Conservation (phyloP, 2,888 invertebrate genomes). For the Caradrina clavipalpis region DNA sequence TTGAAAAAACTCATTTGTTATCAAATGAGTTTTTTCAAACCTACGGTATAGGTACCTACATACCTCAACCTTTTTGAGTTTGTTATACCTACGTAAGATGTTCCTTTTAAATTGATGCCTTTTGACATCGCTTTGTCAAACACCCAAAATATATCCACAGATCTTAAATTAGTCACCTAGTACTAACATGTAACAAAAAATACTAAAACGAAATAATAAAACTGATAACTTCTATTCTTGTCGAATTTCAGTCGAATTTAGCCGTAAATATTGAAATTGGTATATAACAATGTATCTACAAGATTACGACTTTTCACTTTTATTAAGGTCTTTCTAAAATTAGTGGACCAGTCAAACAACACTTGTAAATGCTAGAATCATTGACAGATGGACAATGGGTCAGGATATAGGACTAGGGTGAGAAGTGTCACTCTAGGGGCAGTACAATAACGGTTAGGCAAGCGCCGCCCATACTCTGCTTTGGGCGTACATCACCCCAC, state of each 20-base stretch:
- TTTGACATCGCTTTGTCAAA: background rate
- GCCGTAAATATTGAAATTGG: background rate
- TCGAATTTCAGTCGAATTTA: background rate
- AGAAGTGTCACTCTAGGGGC: slow-evolving; percentile 73
- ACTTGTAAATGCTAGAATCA: slow-evolving; percentile 52
- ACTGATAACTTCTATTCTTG: background rate
- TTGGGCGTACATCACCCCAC: slow-evolving; percentile 70
- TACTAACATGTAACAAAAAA: background rate
- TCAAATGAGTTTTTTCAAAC: no score
- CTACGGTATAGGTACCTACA: no score
- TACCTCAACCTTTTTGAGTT: no score
- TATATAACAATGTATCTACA: background rate
- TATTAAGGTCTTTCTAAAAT: slow-evolving; percentile 28
- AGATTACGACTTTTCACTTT: slow-evolving; percentile 6
- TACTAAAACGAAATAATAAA: background rate
- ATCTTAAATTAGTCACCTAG: background rate
- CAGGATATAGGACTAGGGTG: slow-evolving; percentile 74
- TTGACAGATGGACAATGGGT: slow-evolving; percentile 77
- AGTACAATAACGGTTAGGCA: slow-evolving; percentile 62
- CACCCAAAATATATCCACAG: background rate
- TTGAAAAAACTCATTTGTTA: background rate
- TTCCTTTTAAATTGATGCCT: background rate
- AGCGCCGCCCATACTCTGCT: slow-evolving; percentile 70
- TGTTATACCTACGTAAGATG: no score
- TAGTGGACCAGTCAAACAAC: slow-evolving; percentile 40